Evolutionary conservation across 2,888 invertebrate species (phyloP), one percentile per base, ranked within the genome.

Genomic region (Xylocampa areola): DNA sequence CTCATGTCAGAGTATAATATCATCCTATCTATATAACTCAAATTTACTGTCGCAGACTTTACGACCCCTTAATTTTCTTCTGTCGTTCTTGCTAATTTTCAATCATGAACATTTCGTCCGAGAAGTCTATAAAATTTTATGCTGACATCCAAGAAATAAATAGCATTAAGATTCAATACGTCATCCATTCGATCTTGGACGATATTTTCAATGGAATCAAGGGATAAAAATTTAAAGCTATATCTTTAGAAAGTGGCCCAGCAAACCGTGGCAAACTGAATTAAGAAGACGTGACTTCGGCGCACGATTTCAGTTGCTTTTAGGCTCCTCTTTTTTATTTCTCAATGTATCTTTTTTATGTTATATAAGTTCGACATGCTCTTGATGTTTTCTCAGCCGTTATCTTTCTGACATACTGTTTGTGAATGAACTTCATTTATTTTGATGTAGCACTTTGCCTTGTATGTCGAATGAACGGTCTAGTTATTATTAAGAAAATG

Each of bases 211-310:
- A 76, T 81, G 53, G 65, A 54, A 64, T 50, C 58, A 55, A 47
- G n/a, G 64, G 64, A 67, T 76, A 40, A 57, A 49, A 69, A 50
- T 67, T 68, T 64, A 58, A 61, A 67, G 66, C 50, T 21, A 64
- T 73, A 63, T 75, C 69, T 82, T 80, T 84, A 82, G 85, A 86
- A 86, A 86, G 84, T 79, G 71, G 55, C 63, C 47, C 71, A 70
- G 57, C 75, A 76, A 79, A 79, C 85, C 84, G 88, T 81, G 75
- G 77, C 84, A 73, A 84, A 86, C 79, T 69, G 74, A 85, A 84
- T 87, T 85, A 85, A 68, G 65, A 54, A 51, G 73, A 87, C 88
- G 88, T 88, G 88, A 88, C 85, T 83, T 47, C 48, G 44, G 58
- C 65, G 64, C 87, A 87, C 87, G 88, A 86, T 73, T 79, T 66